Percentiles rank a stretch among this genome's conserved stretches.
phyloP scores from a whole-genome alignment of 2,797 vertebrate species.

The Nannoperca australis region DNA sequence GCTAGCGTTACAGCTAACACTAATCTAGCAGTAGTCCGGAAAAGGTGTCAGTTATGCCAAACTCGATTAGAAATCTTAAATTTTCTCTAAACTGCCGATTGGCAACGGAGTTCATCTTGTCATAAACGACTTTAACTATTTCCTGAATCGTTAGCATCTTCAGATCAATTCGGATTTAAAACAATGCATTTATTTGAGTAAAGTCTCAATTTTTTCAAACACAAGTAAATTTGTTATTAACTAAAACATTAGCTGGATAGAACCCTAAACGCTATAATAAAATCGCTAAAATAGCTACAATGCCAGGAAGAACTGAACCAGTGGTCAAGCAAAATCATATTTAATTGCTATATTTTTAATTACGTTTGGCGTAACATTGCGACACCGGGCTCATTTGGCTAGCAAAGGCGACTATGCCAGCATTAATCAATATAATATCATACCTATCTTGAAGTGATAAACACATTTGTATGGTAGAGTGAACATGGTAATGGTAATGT shows the following conservation, averaged over 20 bases:
- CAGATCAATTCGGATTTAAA: neutral
- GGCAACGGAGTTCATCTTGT: rapidly evolving
- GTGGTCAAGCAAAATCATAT: neutral
- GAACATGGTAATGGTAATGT: neutral
- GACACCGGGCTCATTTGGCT: neutral
- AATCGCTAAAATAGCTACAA: neutral
- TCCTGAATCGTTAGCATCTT: neutral
- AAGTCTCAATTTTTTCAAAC: neutral
- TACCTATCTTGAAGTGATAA: neutral
- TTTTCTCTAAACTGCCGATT: neutral
- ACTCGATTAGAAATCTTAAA: rapidly evolving
- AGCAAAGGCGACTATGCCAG: neutral
- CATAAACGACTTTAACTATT: rapidly evolving
- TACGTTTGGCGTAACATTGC: neutral
- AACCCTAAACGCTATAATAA: neutral
- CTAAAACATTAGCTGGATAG: neutral
- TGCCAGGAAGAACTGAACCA: neutral
- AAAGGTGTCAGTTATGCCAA: neutral
- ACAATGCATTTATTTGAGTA: rapidly evolving
- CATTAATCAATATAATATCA: neutral
- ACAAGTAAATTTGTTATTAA: rapidly evolving
- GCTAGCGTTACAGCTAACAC: constrained; percentile 30
- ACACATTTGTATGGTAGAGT: neutral
- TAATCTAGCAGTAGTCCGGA: neutral
- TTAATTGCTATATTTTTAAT: neutral